These are phyloP conservation scores for Presbytis comata DNA, from an alignment of 2,797 vertebrate genomes.

Conservation along the genomic window DNA sequence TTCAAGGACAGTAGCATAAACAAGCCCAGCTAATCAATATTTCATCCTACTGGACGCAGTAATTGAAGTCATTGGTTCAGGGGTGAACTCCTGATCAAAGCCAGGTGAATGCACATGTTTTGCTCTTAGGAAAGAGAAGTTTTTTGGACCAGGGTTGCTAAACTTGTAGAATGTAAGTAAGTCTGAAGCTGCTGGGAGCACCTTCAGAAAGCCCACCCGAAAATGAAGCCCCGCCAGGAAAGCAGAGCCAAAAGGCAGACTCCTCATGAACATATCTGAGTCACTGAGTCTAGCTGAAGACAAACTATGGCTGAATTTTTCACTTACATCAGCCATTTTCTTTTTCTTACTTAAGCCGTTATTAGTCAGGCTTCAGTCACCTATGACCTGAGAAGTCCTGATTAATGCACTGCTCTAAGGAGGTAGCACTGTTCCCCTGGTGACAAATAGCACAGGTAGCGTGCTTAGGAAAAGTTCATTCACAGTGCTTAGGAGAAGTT, in stretches of 20 bases:
- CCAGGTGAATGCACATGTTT: not conserved
- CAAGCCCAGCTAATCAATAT: not conserved
- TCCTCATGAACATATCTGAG: not conserved
- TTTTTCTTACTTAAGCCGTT: constrained; percentile 25
- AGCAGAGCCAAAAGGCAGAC: not conserved
- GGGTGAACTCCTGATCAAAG: not conserved
- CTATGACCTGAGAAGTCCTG: constrained; percentile 14
- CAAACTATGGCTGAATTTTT: not conserved
- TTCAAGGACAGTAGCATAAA: not conserved
- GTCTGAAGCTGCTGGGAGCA: not conserved
- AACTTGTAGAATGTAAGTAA: not conserved
- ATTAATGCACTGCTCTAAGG: constrained; percentile 32
- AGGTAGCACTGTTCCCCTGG: not conserved
- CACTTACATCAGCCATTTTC: not conserved
- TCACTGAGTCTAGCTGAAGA: not conserved
- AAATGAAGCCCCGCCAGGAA: not conserved
- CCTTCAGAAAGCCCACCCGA: not conserved
- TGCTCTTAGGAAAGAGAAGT: not conserved
- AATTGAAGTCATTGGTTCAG: not conserved
- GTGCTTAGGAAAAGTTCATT: constrained; percentile 28
- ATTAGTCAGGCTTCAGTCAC: constrained; percentile 14
- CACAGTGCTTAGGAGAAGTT: constrained; percentile 14
- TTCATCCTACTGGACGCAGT: not conserved
- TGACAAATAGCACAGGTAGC: constrained; percentile 19
- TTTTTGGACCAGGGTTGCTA: not conserved